Conservation (phyloP, 2,113 vertebrate genomes). For the Corapipo altera region DNA sequence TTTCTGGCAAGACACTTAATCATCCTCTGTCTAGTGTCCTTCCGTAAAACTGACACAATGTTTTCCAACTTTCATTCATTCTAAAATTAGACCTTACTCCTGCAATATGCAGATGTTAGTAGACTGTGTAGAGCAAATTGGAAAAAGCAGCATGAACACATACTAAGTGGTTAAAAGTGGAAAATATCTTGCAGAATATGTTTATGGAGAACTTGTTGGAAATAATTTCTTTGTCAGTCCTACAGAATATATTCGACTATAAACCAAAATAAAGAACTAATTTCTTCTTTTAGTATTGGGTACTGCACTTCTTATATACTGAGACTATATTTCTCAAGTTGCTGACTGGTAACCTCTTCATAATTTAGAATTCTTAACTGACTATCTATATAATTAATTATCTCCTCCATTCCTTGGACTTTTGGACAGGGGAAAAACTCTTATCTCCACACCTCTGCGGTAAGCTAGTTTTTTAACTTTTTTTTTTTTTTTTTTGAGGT, state of each 20-base stretch:
- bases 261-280: background rate
- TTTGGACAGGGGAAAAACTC: background rate
- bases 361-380: background rate
- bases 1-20: background rate
- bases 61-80: background rate
- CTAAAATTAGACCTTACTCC: background rate
- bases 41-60: background rate
- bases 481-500: background rate
- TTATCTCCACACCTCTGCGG: background rate
- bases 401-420: background rate
- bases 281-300: background rate
- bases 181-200: background rate
- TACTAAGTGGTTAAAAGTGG: background rate
- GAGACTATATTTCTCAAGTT: background rate
- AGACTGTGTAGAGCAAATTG: background rate
- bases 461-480: background rate
- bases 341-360: background rate
- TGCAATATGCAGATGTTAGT: background rate
- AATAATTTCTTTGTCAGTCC: background rate
- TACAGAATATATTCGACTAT: background rate
- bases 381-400: background rate
- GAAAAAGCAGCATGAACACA: background rate
- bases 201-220: background rate
- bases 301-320: background rate
- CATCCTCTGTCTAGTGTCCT: background rate